Base-by-base conservation (phyloP, 2,888 invertebrate species). In the Cataglyphis rosenhaueri region DNA sequence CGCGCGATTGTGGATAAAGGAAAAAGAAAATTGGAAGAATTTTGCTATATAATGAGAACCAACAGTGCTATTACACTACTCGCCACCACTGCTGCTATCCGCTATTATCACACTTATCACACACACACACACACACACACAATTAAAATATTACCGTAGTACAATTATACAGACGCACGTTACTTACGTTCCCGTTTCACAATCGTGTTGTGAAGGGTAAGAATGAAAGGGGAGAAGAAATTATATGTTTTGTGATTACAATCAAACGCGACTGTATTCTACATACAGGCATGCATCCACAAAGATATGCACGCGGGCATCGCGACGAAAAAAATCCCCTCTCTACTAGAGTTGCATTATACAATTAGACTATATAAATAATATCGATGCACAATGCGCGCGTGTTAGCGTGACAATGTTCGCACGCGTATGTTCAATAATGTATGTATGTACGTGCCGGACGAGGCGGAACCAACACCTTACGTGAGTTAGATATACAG, bases 81-180 rank as follows among this genome's bases (percentile, higher is more conserved):
- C n/a, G 66, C 38, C 82, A 82, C 86, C 84, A 79, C 87, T 84
- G 82, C 82, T 82, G 84, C 86, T 87, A 89, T 84, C 84, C 84
- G 86, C 86, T 87, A 48, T 75, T 88, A 85, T 68, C 81, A 88
- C 83, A 84, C 84, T 35, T 78, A 87, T 85, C 83, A 88, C 75
- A 41, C 5, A 35, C 35, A 35, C 35, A 41, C 5, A 35, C 35
- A 35, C 35, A 35, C 25, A 38, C 38, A 44, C 44, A 15, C 48
- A 76, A 87, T 85, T 86, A 89, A 82, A 85, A 84, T 85, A 86
- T 89, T 84, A 85, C 66, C 82, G 81, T 90, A 90, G 85, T 88
- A 90, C 87, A 85, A 90, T 81, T 88, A 86, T 44, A 35, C 44
- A 59, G 59, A 32, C 61, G 48, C 78, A 61, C 76, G 59, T 88